Evolutionary conservation across 2,797 vertebrate genomes (phyloP), one percentile per base, ranked within the genome.

Genomic region (Characodon lateralis): DNA sequence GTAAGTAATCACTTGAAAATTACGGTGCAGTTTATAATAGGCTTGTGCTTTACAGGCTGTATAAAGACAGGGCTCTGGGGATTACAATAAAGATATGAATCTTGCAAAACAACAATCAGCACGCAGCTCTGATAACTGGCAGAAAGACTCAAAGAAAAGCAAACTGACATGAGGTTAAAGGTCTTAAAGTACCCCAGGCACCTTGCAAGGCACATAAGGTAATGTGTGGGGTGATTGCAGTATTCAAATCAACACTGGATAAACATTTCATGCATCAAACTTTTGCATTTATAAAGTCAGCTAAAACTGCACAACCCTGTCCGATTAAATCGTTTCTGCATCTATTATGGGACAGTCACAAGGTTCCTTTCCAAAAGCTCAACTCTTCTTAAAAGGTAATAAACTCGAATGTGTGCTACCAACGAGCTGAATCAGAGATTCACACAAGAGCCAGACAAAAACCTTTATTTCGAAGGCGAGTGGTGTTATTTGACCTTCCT

Each of bases 1-100:
- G 90, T 95, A 95, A 95, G 95, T 96, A 96, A 96, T 96, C 95
- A 96, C 95, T 96, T 96, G 95, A 96, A 96, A 96, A 96, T 96
- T 95, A 96, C 78, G 84, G 89, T 83, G 91, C 84, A 83, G 92
- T 94, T 94, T 95, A 95, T 95, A 96, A 95, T 95, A 93, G 94
- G 90, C 88, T 92, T 92, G 74, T 73, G 91, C 91, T 89, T 95
- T 82, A 83, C 89, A 93, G 89, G 93, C 90, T 94, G 93, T 91
- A 93, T 93, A 83, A 88, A 92, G 87, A 91, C 86, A 78, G 89
- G 85, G 87, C 89, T 91, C 88, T 18, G 63, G 90, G 88, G 91
- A 94, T 92, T 93, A 81, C 77, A 88, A 91, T 91, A 92, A 90
- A 93, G 93, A 95, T 95, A 94, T 87, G 91, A 87, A 93, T 93